phyloP scores from a whole-genome alignment of 2,797 vertebrate genomes.

The Leucoraja ocellata region DNA sequence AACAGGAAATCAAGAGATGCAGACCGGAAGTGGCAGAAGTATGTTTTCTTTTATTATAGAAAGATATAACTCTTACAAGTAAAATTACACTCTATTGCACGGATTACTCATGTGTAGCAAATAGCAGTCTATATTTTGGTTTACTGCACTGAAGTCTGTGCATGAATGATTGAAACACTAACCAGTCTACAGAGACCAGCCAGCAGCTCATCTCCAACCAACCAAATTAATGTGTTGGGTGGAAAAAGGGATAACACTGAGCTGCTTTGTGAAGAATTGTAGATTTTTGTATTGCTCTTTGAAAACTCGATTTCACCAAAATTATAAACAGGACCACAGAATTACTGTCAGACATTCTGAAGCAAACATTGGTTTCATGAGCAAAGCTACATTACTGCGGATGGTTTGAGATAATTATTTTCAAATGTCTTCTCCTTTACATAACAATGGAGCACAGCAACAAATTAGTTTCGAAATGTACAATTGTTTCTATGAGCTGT shows the following conservation, averaged over 20 bases:
- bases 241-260: background rate
- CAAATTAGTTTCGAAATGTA: constrained; percentile 34
- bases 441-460: background rate
- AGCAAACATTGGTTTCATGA: background rate
- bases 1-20: background rate
- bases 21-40: background rate
- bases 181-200: background rate
- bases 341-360: background rate
- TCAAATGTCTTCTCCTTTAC: background rate
- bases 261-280: background rate
- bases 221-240: background rate
- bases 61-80: background rate
- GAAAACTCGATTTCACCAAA: background rate
- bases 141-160: background rate
- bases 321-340: background rate
- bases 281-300: background rate
- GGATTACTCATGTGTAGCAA: background rate
- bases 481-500: constrained; percentile 39
- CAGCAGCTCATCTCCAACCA: background rate
- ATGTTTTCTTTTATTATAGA: background rate
- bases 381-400: background rate
- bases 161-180: background rate
- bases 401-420: background rate
- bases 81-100: background rate
- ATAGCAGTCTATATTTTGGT: background rate